Evolutionary conservation across 2,113 vertebrate genomes (phyloP).

Genomic region (Cottus gobio): DNA sequence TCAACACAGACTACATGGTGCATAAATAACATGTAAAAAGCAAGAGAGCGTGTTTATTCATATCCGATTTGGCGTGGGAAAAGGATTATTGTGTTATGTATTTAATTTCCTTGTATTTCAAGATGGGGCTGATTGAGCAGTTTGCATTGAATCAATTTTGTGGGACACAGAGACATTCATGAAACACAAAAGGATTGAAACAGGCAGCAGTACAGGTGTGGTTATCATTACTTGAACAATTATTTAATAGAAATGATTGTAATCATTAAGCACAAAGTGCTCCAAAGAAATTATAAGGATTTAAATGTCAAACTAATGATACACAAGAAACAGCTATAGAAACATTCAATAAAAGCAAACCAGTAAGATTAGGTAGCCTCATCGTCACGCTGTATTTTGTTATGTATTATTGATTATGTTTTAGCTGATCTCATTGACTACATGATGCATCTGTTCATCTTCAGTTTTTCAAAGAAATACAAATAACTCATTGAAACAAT

Average conservation of each 20-base stretch:
- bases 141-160: not conserved
- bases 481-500: not conserved
- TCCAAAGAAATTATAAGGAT: not conserved
- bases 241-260: not conserved
- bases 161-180: not conserved
- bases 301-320: not conserved
- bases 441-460: not conserved
- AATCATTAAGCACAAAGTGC: not conserved
- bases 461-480: not conserved
- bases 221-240: not conserved
- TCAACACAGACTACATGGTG: not conserved
- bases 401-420: no score
- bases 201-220: not conserved
- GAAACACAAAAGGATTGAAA: not conserved
- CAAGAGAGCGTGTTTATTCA: not conserved
- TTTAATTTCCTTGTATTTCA: conserved; percentile 2
- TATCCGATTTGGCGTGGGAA: not conserved
- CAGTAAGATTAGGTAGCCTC: not conserved
- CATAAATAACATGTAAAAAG: not conserved
- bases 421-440: no score
- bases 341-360: not conserved
- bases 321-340: not conserved
- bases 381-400: not conserved
- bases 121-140: conserved; percentile 2
- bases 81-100: not conserved